Evolutionary conservation across 2,113 vertebrate species (phyloP), one percentile per base, ranked within the genome.

Genomic region (Indicator indicator): DNA sequence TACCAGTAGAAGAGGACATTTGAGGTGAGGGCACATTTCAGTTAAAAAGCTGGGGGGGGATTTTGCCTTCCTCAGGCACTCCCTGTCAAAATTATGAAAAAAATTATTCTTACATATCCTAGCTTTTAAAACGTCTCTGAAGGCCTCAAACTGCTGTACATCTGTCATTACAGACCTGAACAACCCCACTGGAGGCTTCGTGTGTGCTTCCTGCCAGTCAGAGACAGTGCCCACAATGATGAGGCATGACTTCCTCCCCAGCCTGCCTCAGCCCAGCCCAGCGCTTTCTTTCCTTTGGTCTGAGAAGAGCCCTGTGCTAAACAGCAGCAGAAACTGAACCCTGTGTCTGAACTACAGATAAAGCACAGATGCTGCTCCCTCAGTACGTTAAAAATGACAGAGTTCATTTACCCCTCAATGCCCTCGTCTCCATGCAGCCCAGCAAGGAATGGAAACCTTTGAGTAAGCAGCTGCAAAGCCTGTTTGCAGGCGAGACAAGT

Each of bases 241-340:
- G 77, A 95, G 72, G 28, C 91, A 78, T 21, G 10, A 7, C 89
- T 95, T 96, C 95, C 94, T 71, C 87, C 60, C 19, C 84, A 81
- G 93, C 76, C 50, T 33, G 28, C 44, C 68, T 59, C 78, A 3
- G 28, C 69, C 27, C 67, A 54, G 73, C 69, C n/a, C 8, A 8
- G 68, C 50, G 28, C 83, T 46, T 13, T 26, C 83, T 55, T 15
- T 27, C 18, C 67, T 73, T 42, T 16, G 55, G 12, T 75, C 77
- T 59, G 42, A 77, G 56, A 58, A 62, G 73, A 46, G 26, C 24
- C 58, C 76, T 60, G 60, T 30, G 10, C 72, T 6, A 1, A 68
- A 26, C 48, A 7, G 38, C 69, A 16, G 13, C 38, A 72, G 44
- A 65, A 86, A 55, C 2, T 3, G 59, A 75, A 62, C 55, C 40